phyloP scores from a whole-genome alignment of 37 sponge, comb jelly and placozoan genomes.

The Chondrosia reniformis region DNA sequence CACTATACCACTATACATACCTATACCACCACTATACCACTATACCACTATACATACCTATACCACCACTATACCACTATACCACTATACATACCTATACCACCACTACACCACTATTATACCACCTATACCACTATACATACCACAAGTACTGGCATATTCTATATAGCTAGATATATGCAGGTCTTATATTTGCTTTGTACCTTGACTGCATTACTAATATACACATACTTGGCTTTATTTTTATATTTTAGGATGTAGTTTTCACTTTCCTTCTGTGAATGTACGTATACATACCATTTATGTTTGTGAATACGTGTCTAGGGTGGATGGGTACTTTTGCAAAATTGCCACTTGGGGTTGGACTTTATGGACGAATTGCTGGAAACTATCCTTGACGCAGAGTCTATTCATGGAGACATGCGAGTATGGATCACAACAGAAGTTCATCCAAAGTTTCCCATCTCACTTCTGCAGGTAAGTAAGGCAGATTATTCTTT shows the following conservation, averaged over 20 bases:
- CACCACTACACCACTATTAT: background rate
- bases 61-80: no score
- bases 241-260: no score
- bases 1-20: no score
- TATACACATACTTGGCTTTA: no score
- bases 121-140: no score
- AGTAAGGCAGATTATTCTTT: background rate
- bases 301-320: background rate
- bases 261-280: no score
- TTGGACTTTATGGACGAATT: slow-evolving; percentile 96
- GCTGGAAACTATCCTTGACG: slow-evolving; percentile 69
- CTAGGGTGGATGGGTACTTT: slow-evolving; percentile 91
- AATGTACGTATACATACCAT: background rate
- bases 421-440: slow-evolving; percentile 95
- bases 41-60: no score
- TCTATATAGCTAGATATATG: no score
- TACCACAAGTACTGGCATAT: no score
- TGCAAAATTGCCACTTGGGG: slow-evolving; percentile 96
- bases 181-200: no score
- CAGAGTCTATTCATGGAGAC: slow-evolving; percentile 72
- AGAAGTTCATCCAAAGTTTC: slow-evolving; percentile 94
- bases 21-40: no score
- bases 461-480: slow-evolving; percentile 89
- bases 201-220: no score
- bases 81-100: background rate